Percentiles rank a stretch among this genome's conserved stretches.
These are phyloP conservation scores for Macropis europaea DNA, from an alignment of 2,888 invertebrate species.

Conservation along the genomic window DNA sequence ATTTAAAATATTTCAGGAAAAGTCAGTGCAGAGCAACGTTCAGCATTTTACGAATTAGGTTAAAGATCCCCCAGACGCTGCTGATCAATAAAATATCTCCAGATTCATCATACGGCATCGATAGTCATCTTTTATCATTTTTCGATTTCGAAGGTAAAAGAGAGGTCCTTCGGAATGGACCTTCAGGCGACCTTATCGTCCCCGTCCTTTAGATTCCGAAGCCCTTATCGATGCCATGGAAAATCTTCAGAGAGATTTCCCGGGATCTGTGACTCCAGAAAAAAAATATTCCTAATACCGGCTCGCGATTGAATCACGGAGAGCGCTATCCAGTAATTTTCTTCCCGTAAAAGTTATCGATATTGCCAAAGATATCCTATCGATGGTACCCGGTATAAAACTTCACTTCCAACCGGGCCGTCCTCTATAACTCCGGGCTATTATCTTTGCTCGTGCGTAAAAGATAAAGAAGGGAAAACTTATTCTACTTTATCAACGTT, in stretches of 20 bases:
- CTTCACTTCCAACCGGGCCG: conserved; percentile 12
- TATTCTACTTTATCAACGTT: conserved; percentile 35
- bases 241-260: conserved; percentile 23
- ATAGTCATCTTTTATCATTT: conserved; percentile 21
- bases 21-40: too few species aligned
- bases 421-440: conserved; percentile 34
- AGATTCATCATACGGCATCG: neutral
- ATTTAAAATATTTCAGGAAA: too few species aligned
- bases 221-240: conserved; percentile 39
- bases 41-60: too few species aligned
- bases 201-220: conserved; percentile 31
- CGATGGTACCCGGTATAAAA: conserved; percentile 41
- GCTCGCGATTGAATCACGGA: conserved; percentile 20
- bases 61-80: too few species aligned
- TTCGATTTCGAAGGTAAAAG: conserved; percentile 1
- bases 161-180: conserved; percentile 31
- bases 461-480: conserved; percentile 48
- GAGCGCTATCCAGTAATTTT: conserved; percentile 46
- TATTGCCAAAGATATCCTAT: conserved; percentile 55
- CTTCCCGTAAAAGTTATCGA: conserved; percentile 53
- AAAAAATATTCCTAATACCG: conserved; percentile 37
- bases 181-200: conserved; percentile 20
- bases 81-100: neutral
- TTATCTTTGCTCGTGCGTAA: conserved; percentile 49
- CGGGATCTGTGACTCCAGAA: conserved; percentile 6